Evolutionary conservation across 2,113 vertebrate genomes (phyloP).

Genomic region (Anhinga anhinga): DNA sequence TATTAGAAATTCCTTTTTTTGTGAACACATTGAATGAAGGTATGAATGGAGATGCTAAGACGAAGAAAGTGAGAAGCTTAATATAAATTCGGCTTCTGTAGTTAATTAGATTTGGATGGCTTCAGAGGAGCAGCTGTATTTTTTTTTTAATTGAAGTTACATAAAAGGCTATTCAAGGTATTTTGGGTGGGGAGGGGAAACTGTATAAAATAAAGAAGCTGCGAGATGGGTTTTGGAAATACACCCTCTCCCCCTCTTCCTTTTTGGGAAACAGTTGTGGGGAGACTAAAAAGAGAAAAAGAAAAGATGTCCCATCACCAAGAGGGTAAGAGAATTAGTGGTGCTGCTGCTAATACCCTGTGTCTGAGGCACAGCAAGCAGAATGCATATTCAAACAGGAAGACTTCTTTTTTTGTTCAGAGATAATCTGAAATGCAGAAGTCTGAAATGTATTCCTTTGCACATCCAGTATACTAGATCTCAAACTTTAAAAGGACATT

Average conservation of each 20-base stretch:
- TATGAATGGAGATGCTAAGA: constrained; percentile 79
- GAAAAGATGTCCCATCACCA: neutral
- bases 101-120: constrained; percentile 84
- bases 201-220: constrained; percentile 63
- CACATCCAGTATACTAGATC: neutral
- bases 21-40: constrained; percentile 77
- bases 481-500: neutral
- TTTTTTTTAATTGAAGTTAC: constrained; percentile 56
- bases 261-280: neutral
- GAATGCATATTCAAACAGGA: neutral
- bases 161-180: constrained; percentile 77
- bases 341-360: neutral
- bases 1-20: constrained; percentile 80
- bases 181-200: constrained; percentile 65
- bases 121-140: constrained; percentile 76
- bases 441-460: neutral
- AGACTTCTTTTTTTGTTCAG: neutral
- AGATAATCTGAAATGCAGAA: constrained; percentile 17
- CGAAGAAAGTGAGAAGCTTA: constrained; percentile 76
- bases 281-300: neutral
- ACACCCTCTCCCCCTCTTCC: neutral
- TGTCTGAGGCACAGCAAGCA: neutral
- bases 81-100: constrained; percentile 71
- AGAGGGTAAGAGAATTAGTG: neutral
- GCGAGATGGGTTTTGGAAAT: constrained; percentile 68